Evolutionary conservation across 2,888 invertebrate genomes (phyloP), one percentile per base, ranked within the genome.

Genomic region (Cephus runcator): DNA sequence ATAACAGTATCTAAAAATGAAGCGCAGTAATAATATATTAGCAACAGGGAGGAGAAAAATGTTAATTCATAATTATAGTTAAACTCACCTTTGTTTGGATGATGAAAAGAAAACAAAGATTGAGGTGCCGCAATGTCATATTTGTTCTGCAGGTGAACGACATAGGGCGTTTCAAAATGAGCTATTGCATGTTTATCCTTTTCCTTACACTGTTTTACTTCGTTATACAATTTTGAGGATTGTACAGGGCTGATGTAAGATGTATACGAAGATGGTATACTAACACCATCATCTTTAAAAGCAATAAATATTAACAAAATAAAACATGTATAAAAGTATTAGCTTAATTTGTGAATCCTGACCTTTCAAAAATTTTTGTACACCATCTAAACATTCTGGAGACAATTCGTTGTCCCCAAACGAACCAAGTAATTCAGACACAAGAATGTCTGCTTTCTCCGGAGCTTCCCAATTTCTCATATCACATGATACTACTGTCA

Each of bases 351-450:
- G 23, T 34, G 23, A 73, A 77, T 23, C 69, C 76, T 79, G 84
- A 93, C 93, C 93, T 92, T 96, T 96, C 9, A 99, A 92, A 83
- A 98, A 95, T 69, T 95, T 94, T 85, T 98, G 96, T 3, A 98
- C 98, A 3, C 98, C 98, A 92, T 99, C 98, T 75, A 99, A 93
- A 91, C 99, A 99, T 92, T 99, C 99, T 0, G 99, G 99, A 0
- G 98, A 98, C 15, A 99, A 93, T 92, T 99, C 99, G 91, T 99
- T 99, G 91, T 99, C 99, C 33, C 98, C 98, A 93, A 99, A 99
- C 1, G 99, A 99, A 0, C 98, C 99, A 76, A 99, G 93, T 73
- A 99, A 93, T 92, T 99, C 99, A 0, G 99, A 99, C 35, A 99
- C 96, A 76, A 99, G 93, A 85, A 99, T 97, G 92, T 99, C 99